A percentile compares a stretch with the other conserved stretches of the same genome.
phyloP scores from a whole-genome alignment of 2,113 vertebrate species.

The Okapia johnstoni region DNA sequence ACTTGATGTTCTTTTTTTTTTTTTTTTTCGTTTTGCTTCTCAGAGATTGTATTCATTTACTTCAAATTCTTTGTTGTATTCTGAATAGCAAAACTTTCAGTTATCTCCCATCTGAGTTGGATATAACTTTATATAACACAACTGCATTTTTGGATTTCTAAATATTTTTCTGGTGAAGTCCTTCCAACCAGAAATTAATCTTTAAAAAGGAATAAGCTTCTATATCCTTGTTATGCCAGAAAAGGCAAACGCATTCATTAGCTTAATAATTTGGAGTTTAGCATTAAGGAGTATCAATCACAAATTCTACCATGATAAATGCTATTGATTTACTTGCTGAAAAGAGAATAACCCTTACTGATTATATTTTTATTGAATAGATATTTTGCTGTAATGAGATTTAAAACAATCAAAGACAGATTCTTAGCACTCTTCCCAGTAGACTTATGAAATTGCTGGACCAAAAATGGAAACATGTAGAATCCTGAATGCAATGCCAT shows the following conservation, averaged over 20 bases:
- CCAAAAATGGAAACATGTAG: background rate
- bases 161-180: background rate
- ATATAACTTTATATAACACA: background rate
- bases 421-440: background rate
- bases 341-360: background rate
- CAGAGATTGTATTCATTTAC: conserved; percentile 8
- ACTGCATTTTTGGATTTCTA: background rate
- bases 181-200: background rate
- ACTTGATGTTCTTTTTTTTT: background rate
- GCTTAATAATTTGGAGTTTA: background rate
- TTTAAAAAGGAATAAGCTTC: background rate
- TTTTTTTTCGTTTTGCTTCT: background rate
- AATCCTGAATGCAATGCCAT: background rate
- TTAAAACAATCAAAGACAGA: background rate
- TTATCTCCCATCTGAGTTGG: background rate
- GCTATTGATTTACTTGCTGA: background rate
- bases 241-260: background rate
- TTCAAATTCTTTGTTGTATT: background rate
- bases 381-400: background rate
- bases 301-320: background rate
- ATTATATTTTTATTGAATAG: background rate
- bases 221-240: background rate
- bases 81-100: background rate
- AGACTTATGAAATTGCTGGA: background rate
- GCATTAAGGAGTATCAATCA: background rate